Base-by-base conservation (phyloP, 2,888 invertebrate species). In the Phalera bucephala region DNA sequence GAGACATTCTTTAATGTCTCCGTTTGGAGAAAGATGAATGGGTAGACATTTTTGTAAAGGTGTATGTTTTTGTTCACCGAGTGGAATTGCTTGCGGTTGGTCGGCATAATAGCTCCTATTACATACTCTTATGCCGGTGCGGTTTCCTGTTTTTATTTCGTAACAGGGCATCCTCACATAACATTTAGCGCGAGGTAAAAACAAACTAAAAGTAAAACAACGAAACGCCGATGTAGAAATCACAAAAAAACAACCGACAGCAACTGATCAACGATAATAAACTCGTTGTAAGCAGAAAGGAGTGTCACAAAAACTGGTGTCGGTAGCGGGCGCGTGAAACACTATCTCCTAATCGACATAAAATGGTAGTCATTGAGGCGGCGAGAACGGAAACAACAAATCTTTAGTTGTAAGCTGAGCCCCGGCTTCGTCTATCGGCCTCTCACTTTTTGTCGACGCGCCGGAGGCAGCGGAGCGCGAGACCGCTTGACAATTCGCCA, bases 311-410 rank as follows among this genome's bases (percentile, higher is more conserved):
- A 88, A 89, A 87, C 65, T 80, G 74, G 82, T 75, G 74, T 84
- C 85, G 74, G 88, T 87, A 87, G 88, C 87, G 75, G 63, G 76
- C 81, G 80, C 79, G 77, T 86, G 88, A 82, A 89, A 89, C 82
- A 84, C 83, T 86, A 89, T 88, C 86, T 87, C 61, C 75, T 78
- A 81, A 87, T 88, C 87, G 85, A 85, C 81, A 86, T 75, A 87
- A 86, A 88, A 84, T 87, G 85, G 87, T 85, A 86, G 85, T 77
- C 86, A 87, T 86, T 87, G 82, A 85, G 74, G 80, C 82, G 80
- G 75, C 80, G 76, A 78, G 80, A 87, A 70, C 86, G 88, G 88
- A 87, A 86, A 86, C 81, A 83, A 85, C 81, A 83, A 86, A 85
- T 87, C 86, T 82, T 72, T 61, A 68, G 60, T 64, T 75, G 83